Evolutionary conservation across 2,888 invertebrate genomes (phyloP), one percentile per base, ranked within the genome.

Genomic region (Busseola fusca): DNA sequence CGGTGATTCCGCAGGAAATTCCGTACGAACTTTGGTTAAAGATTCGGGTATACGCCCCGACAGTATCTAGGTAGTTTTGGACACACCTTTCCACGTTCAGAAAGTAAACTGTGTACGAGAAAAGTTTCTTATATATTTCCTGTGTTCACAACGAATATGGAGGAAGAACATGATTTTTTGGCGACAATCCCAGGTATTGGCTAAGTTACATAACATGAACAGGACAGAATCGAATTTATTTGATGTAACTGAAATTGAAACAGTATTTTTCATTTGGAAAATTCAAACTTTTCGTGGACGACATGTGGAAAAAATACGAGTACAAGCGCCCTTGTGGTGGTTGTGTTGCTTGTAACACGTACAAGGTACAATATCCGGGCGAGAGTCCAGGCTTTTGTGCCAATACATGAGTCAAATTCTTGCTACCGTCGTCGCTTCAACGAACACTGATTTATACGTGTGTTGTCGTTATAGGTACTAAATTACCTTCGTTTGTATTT

Each of bases 281-380:
- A 48, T 40, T 34, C 21, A 9, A 21, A 48, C 16, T 14, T 27
- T 56, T 60, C 18, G 14, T 14, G 7, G 10, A 42, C 1, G 27
- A 56, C 9, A 45, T 59, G 45, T 59, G 63, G 37, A 58, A 63
- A 70, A 56, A 34, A 63, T 70, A 30, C 37, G 12, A n/a, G 12
- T 54, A 48, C 30, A 27, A 42, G 25, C n/a, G 45, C 27, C 50
- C 21, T 63, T 14, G 30, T 27, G 7, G 52, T 62, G 54, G 37
- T 58, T 65, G 67, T 68, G 67, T 75, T 68, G 56, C 27, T 42
- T 30, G 56, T 60, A 72, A 68, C 74, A 78, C 59, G 64, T 56
- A 65, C n/a, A 63, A 30, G 85, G 87, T 87, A 91, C 91, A 91
- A 88, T 87, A 87, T 90, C 87, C 90, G 93, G 92, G 91, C 91